These are phyloP conservation scores for Poicephalus gulielmi DNA, from an alignment of 2,113 vertebrate species.

Conservation along the genomic window DNA sequence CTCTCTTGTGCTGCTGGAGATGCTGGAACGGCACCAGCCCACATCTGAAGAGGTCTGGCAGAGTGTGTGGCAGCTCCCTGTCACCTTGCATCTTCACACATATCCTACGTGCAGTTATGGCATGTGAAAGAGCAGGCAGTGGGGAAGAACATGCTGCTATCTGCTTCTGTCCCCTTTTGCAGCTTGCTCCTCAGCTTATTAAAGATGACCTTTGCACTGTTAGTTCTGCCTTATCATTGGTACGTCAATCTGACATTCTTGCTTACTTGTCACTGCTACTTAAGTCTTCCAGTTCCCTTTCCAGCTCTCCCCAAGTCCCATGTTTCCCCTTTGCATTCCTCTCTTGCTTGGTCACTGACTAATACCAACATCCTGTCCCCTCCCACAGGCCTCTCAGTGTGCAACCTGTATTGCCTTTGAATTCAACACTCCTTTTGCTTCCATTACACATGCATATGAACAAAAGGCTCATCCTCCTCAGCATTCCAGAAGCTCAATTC, in stretches of 20 bases:
- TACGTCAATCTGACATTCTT: neutral
- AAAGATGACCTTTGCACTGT: neutral
- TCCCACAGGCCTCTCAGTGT: neutral
- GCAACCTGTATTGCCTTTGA: neutral
- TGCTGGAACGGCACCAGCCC: neutral
- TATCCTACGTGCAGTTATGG: neutral
- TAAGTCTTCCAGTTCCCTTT: neutral
- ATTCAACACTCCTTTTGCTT: neutral
- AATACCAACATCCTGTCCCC: neutral
- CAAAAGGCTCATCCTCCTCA: neutral
- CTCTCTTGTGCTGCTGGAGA: neutral
- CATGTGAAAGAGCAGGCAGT: neutral
- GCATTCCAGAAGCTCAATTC: neutral
- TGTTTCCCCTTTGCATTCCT: neutral
- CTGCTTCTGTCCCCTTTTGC: neutral
- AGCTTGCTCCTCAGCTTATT: neutral
- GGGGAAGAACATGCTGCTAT: neutral
- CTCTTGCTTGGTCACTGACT: neutral
- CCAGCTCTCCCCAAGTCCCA: neutral
- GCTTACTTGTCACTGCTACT: neutral
- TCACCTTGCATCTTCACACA: neutral
- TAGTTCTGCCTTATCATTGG: neutral
- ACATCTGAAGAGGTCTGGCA: accelerated
- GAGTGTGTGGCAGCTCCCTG: neutral
- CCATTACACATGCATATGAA: neutral